These are phyloP conservation scores for Odontomyia ornata DNA, from an alignment of 2,888 invertebrate species.

Conservation along the genomic window DNA sequence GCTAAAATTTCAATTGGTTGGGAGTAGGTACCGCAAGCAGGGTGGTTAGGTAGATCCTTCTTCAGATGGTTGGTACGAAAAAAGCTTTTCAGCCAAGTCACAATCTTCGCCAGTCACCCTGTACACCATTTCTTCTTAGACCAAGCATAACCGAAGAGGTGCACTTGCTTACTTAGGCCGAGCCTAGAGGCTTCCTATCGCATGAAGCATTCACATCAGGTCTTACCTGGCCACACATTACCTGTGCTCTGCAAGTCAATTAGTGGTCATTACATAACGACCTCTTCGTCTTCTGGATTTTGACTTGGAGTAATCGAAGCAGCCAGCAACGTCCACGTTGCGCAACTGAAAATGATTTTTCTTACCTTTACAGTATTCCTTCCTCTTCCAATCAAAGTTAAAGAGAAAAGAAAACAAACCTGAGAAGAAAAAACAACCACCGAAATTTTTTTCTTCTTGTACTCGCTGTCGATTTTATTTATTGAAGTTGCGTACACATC, in stretches of 20 bases:
- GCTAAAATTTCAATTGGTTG: neutral
- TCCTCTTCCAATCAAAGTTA: neutral
- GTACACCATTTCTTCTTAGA: neutral
- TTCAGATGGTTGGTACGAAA: no score
- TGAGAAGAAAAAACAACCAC: no score
- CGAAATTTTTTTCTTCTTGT: no score
- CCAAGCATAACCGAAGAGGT: neutral
- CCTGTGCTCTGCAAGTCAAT: constrained; percentile 45
- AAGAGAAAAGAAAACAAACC: no score
- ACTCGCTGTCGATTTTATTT: no score
- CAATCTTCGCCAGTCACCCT: neutral
- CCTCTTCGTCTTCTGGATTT: constrained; percentile 35
- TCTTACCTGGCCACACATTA: constrained; percentile 37
- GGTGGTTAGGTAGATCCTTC: no score
- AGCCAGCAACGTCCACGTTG: constrained; percentile 8
- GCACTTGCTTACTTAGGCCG: constrained; percentile 8
- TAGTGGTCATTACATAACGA: constrained; percentile 37
- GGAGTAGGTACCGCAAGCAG: neutral
- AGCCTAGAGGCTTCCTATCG: constrained; percentile 23
- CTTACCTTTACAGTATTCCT: neutral
- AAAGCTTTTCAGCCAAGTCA: neutral
- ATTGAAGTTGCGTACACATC: no score
- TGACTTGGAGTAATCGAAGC: neutral
- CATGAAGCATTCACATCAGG: constrained; percentile 27
- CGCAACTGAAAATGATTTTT: constrained; percentile 19